phyloP scores from a whole-genome alignment of 2,797 vertebrate genomes.

The Galaxias olidus region DNA sequence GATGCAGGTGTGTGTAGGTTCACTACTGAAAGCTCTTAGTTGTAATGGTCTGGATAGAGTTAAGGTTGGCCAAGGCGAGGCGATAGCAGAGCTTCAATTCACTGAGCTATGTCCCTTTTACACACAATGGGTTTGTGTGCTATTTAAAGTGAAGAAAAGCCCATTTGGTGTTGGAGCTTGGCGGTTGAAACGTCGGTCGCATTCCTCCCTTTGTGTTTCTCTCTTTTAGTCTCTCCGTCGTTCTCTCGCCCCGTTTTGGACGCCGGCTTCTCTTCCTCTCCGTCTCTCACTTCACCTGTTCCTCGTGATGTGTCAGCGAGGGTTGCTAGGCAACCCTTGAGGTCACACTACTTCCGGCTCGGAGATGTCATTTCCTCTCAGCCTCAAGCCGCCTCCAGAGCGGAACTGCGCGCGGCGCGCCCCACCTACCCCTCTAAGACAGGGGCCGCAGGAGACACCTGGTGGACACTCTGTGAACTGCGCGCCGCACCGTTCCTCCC shows the following conservation, averaged over 20 bases:
- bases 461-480: constrained; percentile 53
- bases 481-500: constrained; percentile 4
- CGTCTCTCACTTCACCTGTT: constrained; percentile 46
- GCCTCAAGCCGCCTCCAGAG: constrained; percentile 47
- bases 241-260: not conserved
- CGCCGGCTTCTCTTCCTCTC: not conserved
- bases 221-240: constrained; percentile 12
- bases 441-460: constrained; percentile 57
- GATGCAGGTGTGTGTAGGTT: constrained; percentile 31
- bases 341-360: constrained; percentile 53
- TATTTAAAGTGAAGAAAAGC: too few species aligned
- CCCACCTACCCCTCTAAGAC: constrained; percentile 42
- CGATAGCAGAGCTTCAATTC: too few species aligned
- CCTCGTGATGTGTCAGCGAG: constrained; percentile 45
- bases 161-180: too few species aligned
- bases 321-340: constrained; percentile 59
- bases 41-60: too few species aligned
- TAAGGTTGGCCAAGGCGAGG: too few species aligned
- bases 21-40: constrained; percentile 20
- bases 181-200: not conserved
- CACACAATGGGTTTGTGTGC: too few species aligned
- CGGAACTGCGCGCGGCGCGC: constrained; percentile 30
- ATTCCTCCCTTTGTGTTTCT: not conserved
- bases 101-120: too few species aligned
- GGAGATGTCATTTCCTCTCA: constrained; percentile 73